Base-by-base conservation (phyloP, 2,113 vertebrate genomes). In the Chauna torquata region DNA sequence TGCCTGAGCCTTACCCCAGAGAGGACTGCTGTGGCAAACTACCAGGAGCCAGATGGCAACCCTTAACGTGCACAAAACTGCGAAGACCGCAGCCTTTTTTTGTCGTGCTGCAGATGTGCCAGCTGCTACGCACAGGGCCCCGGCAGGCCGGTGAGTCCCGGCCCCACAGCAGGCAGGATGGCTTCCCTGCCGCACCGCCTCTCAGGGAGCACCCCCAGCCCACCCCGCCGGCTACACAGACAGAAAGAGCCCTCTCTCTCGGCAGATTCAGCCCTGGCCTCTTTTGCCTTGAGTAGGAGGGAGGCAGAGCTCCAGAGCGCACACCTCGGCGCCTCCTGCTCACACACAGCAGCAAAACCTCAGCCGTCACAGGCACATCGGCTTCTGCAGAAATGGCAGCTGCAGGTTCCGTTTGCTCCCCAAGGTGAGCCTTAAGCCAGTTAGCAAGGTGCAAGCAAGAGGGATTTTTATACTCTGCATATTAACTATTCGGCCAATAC, bases 11-110 rank as follows among this genome's bases (percentile, higher is more conserved):
- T 12, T 19, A 95, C 84, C 81, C 69, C 9, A 45, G 59, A 52
- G 91, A 94, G 79, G 92, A 30, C 92, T 45, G 66, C 4, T 22
- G 38, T 96, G 94, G 93, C 92, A 96, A 96, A 40, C 9, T 85
- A 97, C 92, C 96, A 96, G 81, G 86, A 96, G 52, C 64, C 96
- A 96, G 97, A 97, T 84, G 96, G 92, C 47, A 92, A 88, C 64
- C 82, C 64, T 88, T 93, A 90, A 92, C 72, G 92, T 61, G 82
- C 94, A 94, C 81, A 94, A 57, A 94, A 86, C 71, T 84, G 82
- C 72, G 6, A 96, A 94, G 80, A 68, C 76, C 5, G 62, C 79
- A 62, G 96, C 81, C 92, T 79, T 87, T 72, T 71, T 93, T 94
- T 87, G 90, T 90, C 87, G 82, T 15, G 71, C 82, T 85, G 85